These are phyloP conservation scores for Polymixis lichenea DNA, from an alignment of 2,888 invertebrate species.

Conservation along the genomic window DNA sequence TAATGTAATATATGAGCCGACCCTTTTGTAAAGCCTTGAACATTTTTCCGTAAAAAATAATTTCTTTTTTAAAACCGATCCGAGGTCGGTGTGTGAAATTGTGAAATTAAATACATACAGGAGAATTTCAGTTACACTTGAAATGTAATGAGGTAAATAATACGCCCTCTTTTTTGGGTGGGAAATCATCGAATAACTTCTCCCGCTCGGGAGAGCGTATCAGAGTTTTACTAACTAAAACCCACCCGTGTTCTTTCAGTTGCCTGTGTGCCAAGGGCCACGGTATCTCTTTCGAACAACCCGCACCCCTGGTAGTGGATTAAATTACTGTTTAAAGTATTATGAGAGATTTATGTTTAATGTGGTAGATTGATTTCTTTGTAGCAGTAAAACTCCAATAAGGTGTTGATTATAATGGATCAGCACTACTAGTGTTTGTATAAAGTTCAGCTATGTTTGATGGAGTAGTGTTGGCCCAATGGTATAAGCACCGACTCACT, in stretches of 20 bases:
- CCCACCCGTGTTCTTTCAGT: too few relatives aligned
- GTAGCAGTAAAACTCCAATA: not conserved
- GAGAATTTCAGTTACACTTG: conserved; percentile 13
- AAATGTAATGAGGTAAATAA: conserved; percentile 28
- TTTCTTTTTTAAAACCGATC: conserved; percentile 33
- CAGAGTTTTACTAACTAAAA: too few relatives aligned
- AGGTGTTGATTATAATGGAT: not conserved
- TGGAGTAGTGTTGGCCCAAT: too few relatives aligned
- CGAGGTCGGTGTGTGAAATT: conserved; percentile 20
- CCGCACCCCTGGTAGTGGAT: too few relatives aligned
- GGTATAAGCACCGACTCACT: too few relatives aligned
- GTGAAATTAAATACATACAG: conserved; percentile 32
- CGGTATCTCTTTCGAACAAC: too few relatives aligned
- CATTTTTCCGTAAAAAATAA: conserved; percentile 34
- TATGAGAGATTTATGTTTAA: conserved; percentile 11
- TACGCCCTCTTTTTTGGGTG: too few relatives aligned
- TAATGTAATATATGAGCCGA: conserved; percentile 47
- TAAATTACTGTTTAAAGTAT: conserved; percentile 14
- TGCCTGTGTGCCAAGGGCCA: too few relatives aligned
- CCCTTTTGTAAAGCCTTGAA: conserved; percentile 49
- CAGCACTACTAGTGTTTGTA: not conserved
- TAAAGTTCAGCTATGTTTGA: not conserved
- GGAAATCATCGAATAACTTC: too few relatives aligned
- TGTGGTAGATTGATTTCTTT: conserved; percentile 1
- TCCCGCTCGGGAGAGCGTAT: too few relatives aligned